Evolutionary conservation across 1,140 invertebrate genomes (phyloP), one percentile per base, ranked within the genome.

Genomic region (Triops longicaudatus): DNA sequence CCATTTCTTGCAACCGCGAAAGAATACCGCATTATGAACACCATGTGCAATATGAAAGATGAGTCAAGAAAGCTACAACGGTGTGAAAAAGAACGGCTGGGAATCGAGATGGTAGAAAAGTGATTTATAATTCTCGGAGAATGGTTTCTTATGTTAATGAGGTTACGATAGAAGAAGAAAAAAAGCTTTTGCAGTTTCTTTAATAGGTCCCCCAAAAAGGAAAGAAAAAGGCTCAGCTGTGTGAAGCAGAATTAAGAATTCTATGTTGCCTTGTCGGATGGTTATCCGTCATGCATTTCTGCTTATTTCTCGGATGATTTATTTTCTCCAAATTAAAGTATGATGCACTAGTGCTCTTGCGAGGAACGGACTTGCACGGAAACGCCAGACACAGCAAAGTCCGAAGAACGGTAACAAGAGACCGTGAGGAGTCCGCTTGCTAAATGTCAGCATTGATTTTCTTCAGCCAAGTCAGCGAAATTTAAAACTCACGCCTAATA

Each of bases 361-460:
- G 50, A n/a, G 6, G 22, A 63, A 63, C 17, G 50, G 22, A 22
- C 17, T 0, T n/a, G 50, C 50, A 63, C 50, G n/a, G 0, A 63
- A 63, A 22, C 10, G 50, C 50, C 17, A 63, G 50, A 63, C 50
- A 63, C 22, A 22, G 50, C 50, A n/a, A 22, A n/a, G 14, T 6
- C 50, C 50, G 22, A 63, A 63, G 22, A 63, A 22, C n/a, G n/a
- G 50, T 63, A 63, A 63, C 17, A 63, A 5, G 50, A 63, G 50
- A 63, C 50, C 50, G 22, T n/a, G 17, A 22, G 50, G 22, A 22
- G 14, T 22, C 50, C 50, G 17, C 22, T 63, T 22, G 50, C 50
- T 63, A 63, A 63, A 63, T 63, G 50, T 63, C 50, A 63, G 50
- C 50, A 63, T 63, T 63, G 50, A 63, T 63, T 63, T 63, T 63